These are phyloP conservation scores for Lucifuga dentata DNA, from an alignment of 2,113 vertebrate genomes.

Conservation along the genomic window DNA sequence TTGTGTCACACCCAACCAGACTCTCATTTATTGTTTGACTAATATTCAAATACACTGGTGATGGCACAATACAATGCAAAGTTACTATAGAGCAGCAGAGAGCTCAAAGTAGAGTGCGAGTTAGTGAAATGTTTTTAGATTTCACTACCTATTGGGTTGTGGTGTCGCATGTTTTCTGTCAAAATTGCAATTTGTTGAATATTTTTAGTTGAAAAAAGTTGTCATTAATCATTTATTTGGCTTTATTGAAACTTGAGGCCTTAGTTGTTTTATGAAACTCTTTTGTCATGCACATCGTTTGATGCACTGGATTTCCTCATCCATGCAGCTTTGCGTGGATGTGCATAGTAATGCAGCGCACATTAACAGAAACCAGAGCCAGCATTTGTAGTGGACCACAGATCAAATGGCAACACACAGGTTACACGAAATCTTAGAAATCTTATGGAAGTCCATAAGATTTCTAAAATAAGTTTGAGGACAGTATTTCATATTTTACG, in stretches of 20 bases:
- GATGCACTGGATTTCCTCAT: constrained; percentile 10
- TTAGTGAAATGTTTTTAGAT: too few relatives aligned
- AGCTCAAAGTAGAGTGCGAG: too few relatives aligned
- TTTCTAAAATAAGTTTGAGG: too few relatives aligned
- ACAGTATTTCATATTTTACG: too few relatives aligned
- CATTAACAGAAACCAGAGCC: constrained; percentile 29
- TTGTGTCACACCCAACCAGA: not conserved
- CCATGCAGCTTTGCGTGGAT: constrained; percentile 4
- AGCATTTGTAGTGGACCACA: not conserved
- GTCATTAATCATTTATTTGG: too few relatives aligned
- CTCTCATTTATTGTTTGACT: not conserved
- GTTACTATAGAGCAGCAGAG: not conserved
- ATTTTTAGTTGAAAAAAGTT: too few relatives aligned
- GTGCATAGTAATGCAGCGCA: constrained; percentile 11
- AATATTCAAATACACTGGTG: not conserved
- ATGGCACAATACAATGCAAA: not conserved
- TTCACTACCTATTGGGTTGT: too few relatives aligned
- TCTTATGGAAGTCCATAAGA: too few relatives aligned
- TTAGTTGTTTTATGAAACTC: constrained; percentile 30
- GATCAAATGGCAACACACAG: not conserved
- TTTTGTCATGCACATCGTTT: constrained; percentile 36
- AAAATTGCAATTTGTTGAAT: too few relatives aligned
- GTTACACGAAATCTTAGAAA: not conserved
- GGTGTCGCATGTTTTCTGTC: too few relatives aligned
- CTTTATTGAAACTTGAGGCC: constrained; percentile 26